These are phyloP conservation scores for Nycticebus coucang DNA, from an alignment of 2,113 vertebrate genomes.

Conservation along the genomic window DNA sequence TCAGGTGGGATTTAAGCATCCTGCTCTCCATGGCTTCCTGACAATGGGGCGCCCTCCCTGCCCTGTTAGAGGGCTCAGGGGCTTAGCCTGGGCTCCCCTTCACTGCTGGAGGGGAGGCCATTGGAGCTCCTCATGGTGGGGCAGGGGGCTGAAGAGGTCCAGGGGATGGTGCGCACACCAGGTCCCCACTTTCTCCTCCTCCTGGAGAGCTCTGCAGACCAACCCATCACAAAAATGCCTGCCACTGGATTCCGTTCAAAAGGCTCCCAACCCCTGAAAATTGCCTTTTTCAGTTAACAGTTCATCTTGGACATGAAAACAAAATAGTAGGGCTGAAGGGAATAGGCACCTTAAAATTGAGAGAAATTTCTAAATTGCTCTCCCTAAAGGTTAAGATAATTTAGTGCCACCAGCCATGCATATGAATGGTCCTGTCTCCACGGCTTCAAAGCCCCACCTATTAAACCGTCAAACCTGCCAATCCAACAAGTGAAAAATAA, in stretches of 20 bases:
- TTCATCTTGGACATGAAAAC: not conserved
- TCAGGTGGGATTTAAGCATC: not conserved
- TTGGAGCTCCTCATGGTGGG: not conserved
- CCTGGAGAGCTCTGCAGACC: not conserved
- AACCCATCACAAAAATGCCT: not conserved
- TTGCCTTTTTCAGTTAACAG: constrained; percentile 27
- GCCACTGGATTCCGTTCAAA: not conserved
- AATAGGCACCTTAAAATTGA: constrained; percentile 6
- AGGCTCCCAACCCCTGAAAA: not conserved
- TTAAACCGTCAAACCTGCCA: not conserved
- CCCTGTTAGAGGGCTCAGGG: not conserved
- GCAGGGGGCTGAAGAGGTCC: not conserved
- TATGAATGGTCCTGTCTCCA: not conserved
- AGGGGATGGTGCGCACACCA: not conserved
- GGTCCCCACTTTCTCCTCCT: not conserved
- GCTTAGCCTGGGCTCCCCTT: not conserved
- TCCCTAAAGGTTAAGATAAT: not conserved
- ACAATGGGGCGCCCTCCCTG: not conserved
- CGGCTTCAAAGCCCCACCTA: not conserved
- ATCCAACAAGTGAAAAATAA: not conserved
- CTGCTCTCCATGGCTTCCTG: not conserved
- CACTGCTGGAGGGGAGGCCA: not conserved
- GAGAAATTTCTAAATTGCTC: constrained; percentile 38
- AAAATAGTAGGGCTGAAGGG: not conserved
- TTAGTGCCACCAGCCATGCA: not conserved